Conservation (phyloP, 2,113 vertebrate genomes). For the Ctenodactylus gundi region DNA sequence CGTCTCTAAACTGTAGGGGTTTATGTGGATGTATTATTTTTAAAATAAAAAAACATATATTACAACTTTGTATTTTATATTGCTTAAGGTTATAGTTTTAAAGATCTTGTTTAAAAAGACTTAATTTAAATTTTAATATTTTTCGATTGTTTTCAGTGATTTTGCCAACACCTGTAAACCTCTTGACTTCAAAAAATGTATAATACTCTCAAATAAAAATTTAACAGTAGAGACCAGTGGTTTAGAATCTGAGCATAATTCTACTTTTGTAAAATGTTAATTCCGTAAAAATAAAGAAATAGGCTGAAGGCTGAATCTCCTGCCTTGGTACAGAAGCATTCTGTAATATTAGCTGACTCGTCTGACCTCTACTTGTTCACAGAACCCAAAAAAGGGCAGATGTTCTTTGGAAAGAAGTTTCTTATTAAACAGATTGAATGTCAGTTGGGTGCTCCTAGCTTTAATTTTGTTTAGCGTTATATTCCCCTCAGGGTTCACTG, state of each 20-base stretch:
- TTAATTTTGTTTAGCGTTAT: conserved; percentile 54
- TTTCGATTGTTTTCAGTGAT: not conserved
- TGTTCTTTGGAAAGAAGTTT: conserved; percentile 49
- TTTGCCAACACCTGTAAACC: not conserved
- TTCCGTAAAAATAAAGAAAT: not conserved
- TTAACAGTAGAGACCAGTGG: not conserved
- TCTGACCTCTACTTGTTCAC: not conserved
- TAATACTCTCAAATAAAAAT: not conserved
- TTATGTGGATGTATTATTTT: not conserved
- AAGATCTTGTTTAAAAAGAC: not conserved
- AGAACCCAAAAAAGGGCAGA: conserved; percentile 29
- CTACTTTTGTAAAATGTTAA: not conserved
- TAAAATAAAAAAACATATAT: not conserved
- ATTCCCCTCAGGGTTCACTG: not conserved
- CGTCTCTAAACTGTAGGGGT: too few relatives aligned
- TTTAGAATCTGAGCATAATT: not conserved
- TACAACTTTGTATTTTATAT: not conserved
- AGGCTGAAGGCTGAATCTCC: too few relatives aligned
- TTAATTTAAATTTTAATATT: not conserved
- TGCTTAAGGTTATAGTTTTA: not conserved
- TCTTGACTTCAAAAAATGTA: not conserved
- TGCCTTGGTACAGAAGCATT: not conserved
- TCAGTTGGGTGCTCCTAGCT: conserved; percentile 39
- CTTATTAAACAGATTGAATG: conserved; percentile 32
- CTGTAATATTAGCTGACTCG: not conserved